These are phyloP conservation scores for Heliconius aoede DNA, from an alignment of 2,888 invertebrate species.

Conservation along the genomic window DNA sequence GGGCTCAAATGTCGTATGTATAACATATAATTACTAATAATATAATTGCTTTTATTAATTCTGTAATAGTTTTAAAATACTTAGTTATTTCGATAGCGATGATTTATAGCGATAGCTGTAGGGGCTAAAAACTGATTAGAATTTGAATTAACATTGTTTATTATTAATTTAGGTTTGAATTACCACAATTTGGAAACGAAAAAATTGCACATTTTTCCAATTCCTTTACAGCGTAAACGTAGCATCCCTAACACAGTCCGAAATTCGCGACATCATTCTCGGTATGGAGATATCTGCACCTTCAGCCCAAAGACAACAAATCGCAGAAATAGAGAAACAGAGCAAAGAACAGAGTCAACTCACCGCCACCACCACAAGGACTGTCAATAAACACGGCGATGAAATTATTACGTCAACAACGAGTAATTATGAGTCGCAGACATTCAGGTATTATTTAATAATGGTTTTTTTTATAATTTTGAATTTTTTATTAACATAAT, in stretches of 20 bases:
- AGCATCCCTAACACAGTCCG: conserved; percentile 98
- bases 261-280: conserved; percentile 99
- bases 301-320: conserved; percentile 99
- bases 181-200: too few species aligned
- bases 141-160: too few species aligned
- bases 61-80: too few species aligned
- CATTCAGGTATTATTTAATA: conserved; percentile 86
- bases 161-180: too few species aligned
- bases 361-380: conserved; percentile 98
- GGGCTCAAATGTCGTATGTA: too few species aligned
- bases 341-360: conserved; percentile 99
- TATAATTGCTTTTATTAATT: too few species aligned
- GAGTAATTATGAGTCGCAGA: conserved; percentile 99
- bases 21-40: too few species aligned
- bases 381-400: conserved; percentile 99
- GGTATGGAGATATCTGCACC: conserved; percentile 99
- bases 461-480: too few species aligned
- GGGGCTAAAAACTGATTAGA: too few species aligned
- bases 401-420: conserved; percentile 99
- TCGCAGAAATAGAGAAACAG: conserved; percentile 99
- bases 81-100: too few species aligned
- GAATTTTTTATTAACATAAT: too few species aligned
- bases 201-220: background rate
- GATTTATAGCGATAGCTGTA: too few species aligned
- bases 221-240: conserved; percentile 91